phyloP scores from a whole-genome alignment of 1,140 invertebrate genomes.

The Drosophila sucinea region DNA sequence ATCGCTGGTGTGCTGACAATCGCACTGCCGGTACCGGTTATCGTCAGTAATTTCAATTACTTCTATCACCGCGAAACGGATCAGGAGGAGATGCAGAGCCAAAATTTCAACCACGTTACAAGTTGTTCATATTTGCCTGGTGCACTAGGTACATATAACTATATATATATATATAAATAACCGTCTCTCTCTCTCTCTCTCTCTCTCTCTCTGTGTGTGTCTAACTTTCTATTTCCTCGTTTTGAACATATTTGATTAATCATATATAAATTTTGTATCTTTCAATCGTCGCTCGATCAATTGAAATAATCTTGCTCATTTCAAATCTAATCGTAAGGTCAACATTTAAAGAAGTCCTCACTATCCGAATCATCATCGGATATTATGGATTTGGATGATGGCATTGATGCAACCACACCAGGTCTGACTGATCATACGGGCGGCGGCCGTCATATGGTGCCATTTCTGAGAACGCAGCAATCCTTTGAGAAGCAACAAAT shows the following conservation, averaged over 20 bases:
- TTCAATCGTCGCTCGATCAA: neutral
- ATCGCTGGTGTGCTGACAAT: conserved; percentile 99
- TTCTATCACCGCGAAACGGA: conserved; percentile 99
- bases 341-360: conserved; percentile 95
- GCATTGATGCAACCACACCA: conserved; percentile 90
- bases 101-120: conserved; percentile 98
- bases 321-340: conserved; percentile 84
- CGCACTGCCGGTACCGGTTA: conserved; percentile 98
- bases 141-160: conserved; percentile 88
- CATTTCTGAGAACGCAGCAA: conserved; percentile 83
- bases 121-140: conserved; percentile 98
- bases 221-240: neutral
- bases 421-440: conserved; percentile 84
- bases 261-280: conserved; percentile 14
- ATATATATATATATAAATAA: conserved; percentile 32
- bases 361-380: conserved; percentile 96
- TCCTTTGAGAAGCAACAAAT: conserved; percentile 81
- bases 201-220: conserved; percentile 5
- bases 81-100: conserved; percentile 98
- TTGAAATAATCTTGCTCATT: conserved; percentile 39
- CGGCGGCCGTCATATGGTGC: conserved; percentile 81
- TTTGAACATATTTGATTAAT: too few relatives aligned
- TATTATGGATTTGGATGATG: conserved; percentile 97
- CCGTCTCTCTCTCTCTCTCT: conserved; percentile 28
- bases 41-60: conserved; percentile 99